Base-by-base conservation (phyloP, 2,113 vertebrate genomes). In the Micronisus gabar region DNA sequence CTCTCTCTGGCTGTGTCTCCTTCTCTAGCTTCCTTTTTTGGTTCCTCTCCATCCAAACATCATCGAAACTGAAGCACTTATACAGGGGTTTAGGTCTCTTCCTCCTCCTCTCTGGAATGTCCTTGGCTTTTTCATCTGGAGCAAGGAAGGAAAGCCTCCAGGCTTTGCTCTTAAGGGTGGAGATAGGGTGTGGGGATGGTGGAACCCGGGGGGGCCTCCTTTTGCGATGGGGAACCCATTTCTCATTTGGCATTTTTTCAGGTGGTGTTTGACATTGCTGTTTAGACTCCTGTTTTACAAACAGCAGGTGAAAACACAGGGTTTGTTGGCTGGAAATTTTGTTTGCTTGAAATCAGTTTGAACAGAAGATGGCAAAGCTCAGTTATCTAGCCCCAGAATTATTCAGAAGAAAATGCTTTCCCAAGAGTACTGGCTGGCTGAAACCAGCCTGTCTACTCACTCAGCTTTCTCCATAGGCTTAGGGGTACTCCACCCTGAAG, bases 21-120 rank as follows among this genome's bases (percentile, higher is more conserved):
- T 98, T 97, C 88, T 97, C 97, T 95, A 98, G 80, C 94, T 97
- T 98, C 95, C 95, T 96, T 92, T 98, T 98, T 61, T 96, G 98
- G 34, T 79, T 98, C 97, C 98, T 99, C 90, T 99, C 98, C 95
- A 99, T 98, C 99, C 99, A 99, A 76, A 99, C 93, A 94, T 99
- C 99, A 89, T 99, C 99, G 47, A 97, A 96, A 95, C 98, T 99
- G 97, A 97, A 95, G 67, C 83, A 94, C 38, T 97, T 97, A 90
- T 82, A 95, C 50, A 88, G 92, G 30, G 43, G 55, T 92, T 93
- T 92, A 72, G 89, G 81, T 88, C 81, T 96, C 68, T 88, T 97
- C 82, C 90, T 96, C 70, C 71, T 96, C 45, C 88, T 93, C 74
- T 95, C 86, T 59, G 88, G 32, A 34, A 36, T 58, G 34, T 96